Conservation (phyloP, 2,113 vertebrate genomes). For the Halcyon senegalensis region DNA sequence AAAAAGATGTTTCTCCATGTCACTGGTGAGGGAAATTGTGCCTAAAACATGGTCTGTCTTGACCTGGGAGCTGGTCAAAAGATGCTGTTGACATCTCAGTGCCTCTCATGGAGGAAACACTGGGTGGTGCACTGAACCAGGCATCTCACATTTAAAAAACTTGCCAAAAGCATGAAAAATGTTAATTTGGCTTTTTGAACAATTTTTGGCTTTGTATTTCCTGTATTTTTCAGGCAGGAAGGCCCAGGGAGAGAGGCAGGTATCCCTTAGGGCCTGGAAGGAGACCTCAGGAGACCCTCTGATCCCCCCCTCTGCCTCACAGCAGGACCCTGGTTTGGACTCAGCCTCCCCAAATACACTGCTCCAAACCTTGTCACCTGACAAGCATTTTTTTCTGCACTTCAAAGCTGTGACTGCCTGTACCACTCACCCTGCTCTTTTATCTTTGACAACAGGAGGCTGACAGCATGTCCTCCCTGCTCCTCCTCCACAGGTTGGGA, state of each 20-base stretch:
- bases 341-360: neutral
- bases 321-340: neutral
- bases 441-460: neutral
- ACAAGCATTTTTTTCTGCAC: neutral
- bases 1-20: neutral
- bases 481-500: neutral
- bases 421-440: fast-evolving
- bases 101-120: neutral
- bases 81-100: neutral
- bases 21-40: neutral
- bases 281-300: neutral
- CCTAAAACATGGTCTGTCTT: neutral
- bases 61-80: neutral
- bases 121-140: neutral
- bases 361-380: neutral
- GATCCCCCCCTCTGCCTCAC: neutral
- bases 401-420: neutral
- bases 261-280: neutral
- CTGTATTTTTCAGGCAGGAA: neutral
- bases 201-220: neutral
- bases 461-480: neutral
- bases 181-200: neutral
- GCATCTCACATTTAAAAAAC: neutral
- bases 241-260: neutral
- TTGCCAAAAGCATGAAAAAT: neutral